Conservation (phyloP, 2,797 vertebrate genomes). For the Enteromius mattozi region DNA sequence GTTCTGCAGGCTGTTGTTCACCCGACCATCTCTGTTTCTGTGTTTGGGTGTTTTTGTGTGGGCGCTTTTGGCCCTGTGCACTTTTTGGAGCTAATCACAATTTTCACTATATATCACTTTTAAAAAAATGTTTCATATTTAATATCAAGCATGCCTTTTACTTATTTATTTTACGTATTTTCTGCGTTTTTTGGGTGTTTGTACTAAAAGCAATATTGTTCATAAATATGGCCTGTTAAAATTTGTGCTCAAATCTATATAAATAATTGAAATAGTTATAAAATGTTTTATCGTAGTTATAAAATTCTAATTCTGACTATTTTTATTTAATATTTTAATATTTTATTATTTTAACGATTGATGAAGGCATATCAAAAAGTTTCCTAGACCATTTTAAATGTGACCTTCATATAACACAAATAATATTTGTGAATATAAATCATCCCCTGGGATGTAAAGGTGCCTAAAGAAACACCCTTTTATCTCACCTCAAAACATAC, state of each 20-base stretch:
- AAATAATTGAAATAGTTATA: neutral
- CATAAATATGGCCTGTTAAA: neutral
- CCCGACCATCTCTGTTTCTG: neutral
- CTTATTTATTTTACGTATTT: too few species aligned
- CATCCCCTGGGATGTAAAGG: neutral
- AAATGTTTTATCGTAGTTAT: neutral
- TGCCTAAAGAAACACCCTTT: neutral
- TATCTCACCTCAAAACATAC: constrained; percentile 33
- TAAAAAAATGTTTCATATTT: neutral
- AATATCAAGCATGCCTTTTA: neutral
- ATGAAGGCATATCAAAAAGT: too few species aligned
- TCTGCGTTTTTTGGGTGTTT: too few species aligned
- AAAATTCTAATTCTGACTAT: neutral
- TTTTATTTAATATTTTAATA: neutral
- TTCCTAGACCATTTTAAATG: neutral
- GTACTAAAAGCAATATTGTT: neutral
- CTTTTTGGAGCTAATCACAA: neutral
- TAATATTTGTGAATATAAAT: constrained; percentile 1
- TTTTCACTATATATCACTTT: neutral
- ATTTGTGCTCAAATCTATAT: neutral
- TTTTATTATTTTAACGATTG: neutral
- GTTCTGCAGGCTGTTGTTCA: constrained; percentile 1
- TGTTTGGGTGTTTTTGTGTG: constrained; percentile 4
- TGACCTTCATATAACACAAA: neutral
- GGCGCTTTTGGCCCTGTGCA: neutral